These are phyloP conservation scores for Bibio marci DNA, from an alignment of 2,888 invertebrate species.

Conservation along the genomic window DNA sequence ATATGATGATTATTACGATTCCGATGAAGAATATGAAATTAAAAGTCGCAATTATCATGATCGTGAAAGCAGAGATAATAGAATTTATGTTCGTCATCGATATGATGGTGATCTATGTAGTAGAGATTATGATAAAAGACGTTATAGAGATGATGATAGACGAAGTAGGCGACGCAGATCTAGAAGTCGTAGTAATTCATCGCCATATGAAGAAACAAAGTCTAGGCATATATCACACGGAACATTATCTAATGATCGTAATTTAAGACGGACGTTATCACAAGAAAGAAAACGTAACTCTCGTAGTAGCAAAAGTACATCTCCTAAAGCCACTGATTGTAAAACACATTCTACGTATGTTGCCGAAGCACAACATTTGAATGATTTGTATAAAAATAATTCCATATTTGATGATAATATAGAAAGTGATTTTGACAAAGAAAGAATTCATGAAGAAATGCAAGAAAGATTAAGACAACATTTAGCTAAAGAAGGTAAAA, in stretches of 20 bases:
- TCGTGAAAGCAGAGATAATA: neutral
- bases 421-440: constrained; percentile 26
- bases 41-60: neutral
- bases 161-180: neutral
- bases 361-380: too few relatives aligned
- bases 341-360: neutral
- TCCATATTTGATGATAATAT: neutral
- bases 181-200: neutral
- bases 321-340: neutral
- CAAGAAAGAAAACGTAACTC: too few relatives aligned
- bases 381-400: too few relatives aligned
- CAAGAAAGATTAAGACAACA: constrained; percentile 25
- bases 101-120: too few relatives aligned
- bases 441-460: constrained; percentile 28
- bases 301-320: too few relatives aligned
- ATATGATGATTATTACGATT: neutral
- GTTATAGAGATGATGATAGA: neutral
- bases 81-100: neutral
- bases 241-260: neutral
- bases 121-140: neutral
- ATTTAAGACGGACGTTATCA: too few relatives aligned
- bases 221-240: neutral
- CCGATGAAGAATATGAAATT: neutral
- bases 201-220: neutral
- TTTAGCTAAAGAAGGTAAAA: constrained; percentile 26